Evolutionary conservation across 1,140 invertebrate genomes (phyloP).

Genomic region (Halyomorpha halys): DNA sequence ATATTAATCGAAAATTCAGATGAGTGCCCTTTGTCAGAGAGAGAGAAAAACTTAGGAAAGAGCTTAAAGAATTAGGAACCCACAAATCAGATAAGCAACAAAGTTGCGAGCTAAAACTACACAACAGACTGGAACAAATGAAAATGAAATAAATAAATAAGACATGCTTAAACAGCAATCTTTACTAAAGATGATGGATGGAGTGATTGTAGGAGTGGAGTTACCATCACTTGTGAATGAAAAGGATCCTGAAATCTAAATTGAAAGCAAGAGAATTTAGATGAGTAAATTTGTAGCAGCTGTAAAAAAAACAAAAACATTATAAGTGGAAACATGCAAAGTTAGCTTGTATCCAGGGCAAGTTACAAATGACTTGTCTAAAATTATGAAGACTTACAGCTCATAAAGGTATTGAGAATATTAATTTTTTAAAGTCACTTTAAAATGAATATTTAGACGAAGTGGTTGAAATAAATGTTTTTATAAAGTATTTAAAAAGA

Average conservation of each 20-base stretch:
- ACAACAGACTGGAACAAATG: background rate
- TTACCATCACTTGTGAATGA: background rate
- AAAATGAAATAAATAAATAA: background rate
- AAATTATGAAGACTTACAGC: constrained; percentile 4
- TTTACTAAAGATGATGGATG: background rate
- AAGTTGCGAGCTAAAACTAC: background rate
- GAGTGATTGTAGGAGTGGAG: background rate
- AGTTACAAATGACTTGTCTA: background rate
- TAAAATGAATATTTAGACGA: background rate
- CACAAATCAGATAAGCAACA: background rate
- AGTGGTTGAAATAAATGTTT: background rate
- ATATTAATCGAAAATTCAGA: too few relatives aligned
- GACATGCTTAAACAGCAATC: background rate
- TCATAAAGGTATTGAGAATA: background rate
- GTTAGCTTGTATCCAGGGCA: background rate
- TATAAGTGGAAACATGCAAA: background rate
- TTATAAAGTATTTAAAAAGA: background rate
- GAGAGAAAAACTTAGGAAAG: background rate
- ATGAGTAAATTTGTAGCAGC: background rate
- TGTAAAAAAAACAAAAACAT: background rate
- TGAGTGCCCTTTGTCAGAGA: too few relatives aligned
- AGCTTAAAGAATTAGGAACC: background rate
- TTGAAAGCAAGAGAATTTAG: background rate
- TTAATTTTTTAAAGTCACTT: background rate
- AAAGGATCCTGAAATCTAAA: background rate